These are phyloP conservation scores for Glossosoma conforme DNA, from an alignment of 1,140 invertebrate genomes.

Conservation along the genomic window DNA sequence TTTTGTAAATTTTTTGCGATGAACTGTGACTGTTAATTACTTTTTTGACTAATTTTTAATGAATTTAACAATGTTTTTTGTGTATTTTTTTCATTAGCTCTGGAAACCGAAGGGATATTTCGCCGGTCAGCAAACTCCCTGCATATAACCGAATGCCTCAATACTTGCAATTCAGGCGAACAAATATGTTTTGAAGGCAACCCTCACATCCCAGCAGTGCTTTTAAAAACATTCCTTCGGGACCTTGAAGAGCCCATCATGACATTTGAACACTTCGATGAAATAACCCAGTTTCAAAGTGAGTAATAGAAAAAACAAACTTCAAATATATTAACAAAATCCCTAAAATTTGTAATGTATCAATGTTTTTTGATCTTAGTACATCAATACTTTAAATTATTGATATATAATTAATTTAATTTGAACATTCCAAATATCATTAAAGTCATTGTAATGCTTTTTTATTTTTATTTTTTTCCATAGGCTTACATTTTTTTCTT, in stretches of 20 bases:
- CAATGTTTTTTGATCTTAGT: too few relatives aligned
- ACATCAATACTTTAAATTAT: too few relatives aligned
- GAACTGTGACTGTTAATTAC: too few relatives aligned
- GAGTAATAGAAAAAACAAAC: conserved; percentile 33
- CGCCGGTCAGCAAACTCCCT: conserved; percentile 81
- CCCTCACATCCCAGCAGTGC: conserved; percentile 88
- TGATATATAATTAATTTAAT: background rate
- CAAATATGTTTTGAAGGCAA: conserved; percentile 73
- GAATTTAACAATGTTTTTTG: too few relatives aligned
- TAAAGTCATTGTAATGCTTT: too few relatives aligned
- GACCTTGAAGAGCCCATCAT: conserved; percentile 91
- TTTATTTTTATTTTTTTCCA: too few relatives aligned
- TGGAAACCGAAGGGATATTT: conserved; percentile 95
- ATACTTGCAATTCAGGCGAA: conserved; percentile 79
- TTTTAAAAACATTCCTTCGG: conserved; percentile 91
- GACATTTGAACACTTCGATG: conserved; percentile 92
- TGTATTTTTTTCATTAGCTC: conserved; percentile 62
- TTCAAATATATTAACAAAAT: background rate
- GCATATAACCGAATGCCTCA: conserved; percentile 80
- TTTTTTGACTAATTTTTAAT: too few relatives aligned
- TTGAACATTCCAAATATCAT: background rate
- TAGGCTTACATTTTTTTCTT: too few relatives aligned
- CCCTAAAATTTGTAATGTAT: background rate
- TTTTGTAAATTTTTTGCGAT: too few relatives aligned
- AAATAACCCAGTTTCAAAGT: conserved; percentile 90